Evolutionary conservation across 2,113 vertebrate genomes (phyloP), one percentile per base, ranked within the genome.

Genomic region (Tor tambroides): DNA sequence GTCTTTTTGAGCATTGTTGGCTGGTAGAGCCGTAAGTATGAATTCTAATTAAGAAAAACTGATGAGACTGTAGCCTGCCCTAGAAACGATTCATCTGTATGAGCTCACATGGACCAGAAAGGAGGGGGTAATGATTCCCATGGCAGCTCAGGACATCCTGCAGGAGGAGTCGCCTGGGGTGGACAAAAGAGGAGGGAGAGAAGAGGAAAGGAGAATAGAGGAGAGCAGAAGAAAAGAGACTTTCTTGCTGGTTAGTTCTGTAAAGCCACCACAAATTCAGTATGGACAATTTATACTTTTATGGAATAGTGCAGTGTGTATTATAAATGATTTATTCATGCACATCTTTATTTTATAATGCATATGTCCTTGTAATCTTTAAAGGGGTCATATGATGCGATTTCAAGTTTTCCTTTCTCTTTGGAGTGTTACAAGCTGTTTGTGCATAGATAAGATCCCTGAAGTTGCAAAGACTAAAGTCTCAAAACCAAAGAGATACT

Each of bases 1-100:
- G 63, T 59, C 49, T 49, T 89, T 79, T 85, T 77, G 67, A 80
- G 87, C 87, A 84, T 72, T 38, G 28, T 28, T 38, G 80, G 41
- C 69, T 89, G 85, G 49, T 91, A 89, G 86, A 65, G 56, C 80
- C 6, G 12, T 90, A 93, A 92, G 90, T 87, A 46, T 90, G 92
- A 92, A 92, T 92, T 91, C 90, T 91, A 94, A 93, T 95, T 94
- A 94, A 71, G 91, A 90, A 74, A 87, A 90, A 76, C 91, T 90
- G 91, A 94, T 92, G 91, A 92, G 89, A 86, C 76, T 74, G 87
- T 81, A 75, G 61, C 51, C 61, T 94, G 94, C 90, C 94, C 92
- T 91, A 92, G 89, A 92, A 92, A 92, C 78, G 77, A 78, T 88
- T 89, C 90, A 90, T 92, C 85, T 80, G 89, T 88, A 91, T 89